These are phyloP conservation scores for Pipistrellus pipistrellus DNA, from an alignment of 2,797 vertebrate species.

Conservation along the genomic window DNA sequence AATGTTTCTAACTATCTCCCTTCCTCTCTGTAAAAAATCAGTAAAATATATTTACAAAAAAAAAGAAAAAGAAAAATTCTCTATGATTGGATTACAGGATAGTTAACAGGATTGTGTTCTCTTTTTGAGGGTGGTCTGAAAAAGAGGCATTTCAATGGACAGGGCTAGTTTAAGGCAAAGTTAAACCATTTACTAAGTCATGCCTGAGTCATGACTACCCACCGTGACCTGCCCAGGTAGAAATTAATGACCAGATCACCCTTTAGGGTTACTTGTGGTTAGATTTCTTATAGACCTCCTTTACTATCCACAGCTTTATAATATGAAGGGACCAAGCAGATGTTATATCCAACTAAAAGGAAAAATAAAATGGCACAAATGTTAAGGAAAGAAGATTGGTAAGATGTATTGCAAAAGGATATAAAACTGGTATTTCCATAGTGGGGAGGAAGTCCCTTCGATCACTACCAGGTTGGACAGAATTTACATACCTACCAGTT, in stretches of 20 bases:
- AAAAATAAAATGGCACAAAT: background rate
- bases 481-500: background rate
- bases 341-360: background rate
- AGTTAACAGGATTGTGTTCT: background rate
- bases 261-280: background rate
- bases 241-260: background rate
- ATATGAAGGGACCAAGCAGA: background rate
- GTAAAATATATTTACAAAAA: no score
- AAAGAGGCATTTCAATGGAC: background rate
- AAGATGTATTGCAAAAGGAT: background rate
- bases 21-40: no score
- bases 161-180: background rate
- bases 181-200: background rate
- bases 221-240: background rate
- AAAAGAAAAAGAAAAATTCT: no score
- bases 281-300: background rate
- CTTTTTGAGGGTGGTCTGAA: background rate
- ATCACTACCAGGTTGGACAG: background rate
- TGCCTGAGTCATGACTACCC: background rate
- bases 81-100: no score
- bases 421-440: background rate
- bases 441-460: background rate
- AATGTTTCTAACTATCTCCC: no score
- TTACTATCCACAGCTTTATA: background rate
- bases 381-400: background rate